Evolutionary conservation across 2,797 vertebrate species (phyloP).

Genomic region (Aratinga solstitialis): DNA sequence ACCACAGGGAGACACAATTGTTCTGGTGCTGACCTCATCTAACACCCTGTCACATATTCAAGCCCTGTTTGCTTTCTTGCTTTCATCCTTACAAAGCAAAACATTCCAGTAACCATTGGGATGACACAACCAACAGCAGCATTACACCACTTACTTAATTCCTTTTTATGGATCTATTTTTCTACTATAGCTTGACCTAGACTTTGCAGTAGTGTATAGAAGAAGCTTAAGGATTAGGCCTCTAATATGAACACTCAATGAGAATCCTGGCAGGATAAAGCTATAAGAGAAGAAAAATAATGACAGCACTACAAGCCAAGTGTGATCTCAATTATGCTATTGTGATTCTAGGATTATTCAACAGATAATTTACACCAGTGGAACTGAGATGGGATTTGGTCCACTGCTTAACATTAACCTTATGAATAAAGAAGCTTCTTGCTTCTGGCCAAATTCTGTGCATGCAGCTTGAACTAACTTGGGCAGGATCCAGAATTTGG

Average conservation of each 20-base stretch:
- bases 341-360: slow-evolving; percentile 36
- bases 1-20: not conserved
- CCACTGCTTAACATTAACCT: slow-evolving; percentile 38
- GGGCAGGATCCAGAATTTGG: slow-evolving; percentile 8
- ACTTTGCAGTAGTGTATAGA: slow-evolving; percentile 6
- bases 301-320: not conserved
- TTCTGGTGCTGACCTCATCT: not conserved
- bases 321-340: not conserved
- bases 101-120: not conserved
- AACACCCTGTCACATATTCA: not conserved
- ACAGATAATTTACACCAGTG: slow-evolving; percentile 28
- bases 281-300: not conserved
- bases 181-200: not conserved
- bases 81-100: slow-evolving; percentile 56
- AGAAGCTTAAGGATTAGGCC: not conserved
- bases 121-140: not conserved
- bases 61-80: slow-evolving; percentile 16
- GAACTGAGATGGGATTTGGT: slow-evolving; percentile 29
- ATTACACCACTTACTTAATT: not conserved
- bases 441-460: slow-evolving; percentile 40
- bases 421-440: slow-evolving; percentile 37
- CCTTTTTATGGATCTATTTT: slow-evolving; percentile 20
- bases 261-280: not conserved
- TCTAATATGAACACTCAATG: not conserved
- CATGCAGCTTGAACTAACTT: slow-evolving; percentile 22